phyloP scores from a whole-genome alignment of 2,113 vertebrate species.

The Pterocles orientalis region DNA sequence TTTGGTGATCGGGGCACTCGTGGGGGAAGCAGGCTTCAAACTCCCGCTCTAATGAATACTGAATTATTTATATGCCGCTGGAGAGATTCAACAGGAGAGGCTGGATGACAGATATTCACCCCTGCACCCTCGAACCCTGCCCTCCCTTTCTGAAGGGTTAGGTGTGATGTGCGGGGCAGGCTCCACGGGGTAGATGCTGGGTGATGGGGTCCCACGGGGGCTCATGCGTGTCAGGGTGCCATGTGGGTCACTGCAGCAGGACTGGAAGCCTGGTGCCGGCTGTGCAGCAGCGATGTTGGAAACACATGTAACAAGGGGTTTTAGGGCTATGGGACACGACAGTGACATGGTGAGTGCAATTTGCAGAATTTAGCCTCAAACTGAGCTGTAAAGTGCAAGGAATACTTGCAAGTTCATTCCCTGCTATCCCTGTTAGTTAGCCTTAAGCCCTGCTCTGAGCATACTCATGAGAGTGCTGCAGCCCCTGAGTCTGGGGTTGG shows the following conservation, averaged over 20 bases:
- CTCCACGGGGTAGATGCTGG: not conserved
- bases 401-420: not conserved
- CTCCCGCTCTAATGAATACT: slow-evolving; percentile 19
- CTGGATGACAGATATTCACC: not conserved
- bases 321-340: not conserved
- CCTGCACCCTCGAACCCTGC: not conserved
- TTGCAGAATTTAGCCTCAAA: not conserved
- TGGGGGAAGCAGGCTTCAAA: not conserved
- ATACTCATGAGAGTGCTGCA: not conserved
- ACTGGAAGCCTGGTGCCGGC: not conserved
- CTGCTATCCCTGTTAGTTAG: accelerated
- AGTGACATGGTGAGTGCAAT: not conserved
- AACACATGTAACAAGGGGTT: not conserved
- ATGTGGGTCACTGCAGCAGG: not conserved
- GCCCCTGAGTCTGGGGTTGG: not conserved
- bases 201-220: accelerated
- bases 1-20: not conserved
- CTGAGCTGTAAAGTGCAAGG: not conserved
- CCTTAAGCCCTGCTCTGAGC: not conserved
- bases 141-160: not conserved
- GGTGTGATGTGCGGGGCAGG: not conserved
- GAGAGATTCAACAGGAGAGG: not conserved
- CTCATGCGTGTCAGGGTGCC: accelerated
- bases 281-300: not conserved
- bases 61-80: slow-evolving; percentile 3